Base-by-base conservation (phyloP, 2,797 vertebrate species). In the Leptodactylus fallax region DNA sequence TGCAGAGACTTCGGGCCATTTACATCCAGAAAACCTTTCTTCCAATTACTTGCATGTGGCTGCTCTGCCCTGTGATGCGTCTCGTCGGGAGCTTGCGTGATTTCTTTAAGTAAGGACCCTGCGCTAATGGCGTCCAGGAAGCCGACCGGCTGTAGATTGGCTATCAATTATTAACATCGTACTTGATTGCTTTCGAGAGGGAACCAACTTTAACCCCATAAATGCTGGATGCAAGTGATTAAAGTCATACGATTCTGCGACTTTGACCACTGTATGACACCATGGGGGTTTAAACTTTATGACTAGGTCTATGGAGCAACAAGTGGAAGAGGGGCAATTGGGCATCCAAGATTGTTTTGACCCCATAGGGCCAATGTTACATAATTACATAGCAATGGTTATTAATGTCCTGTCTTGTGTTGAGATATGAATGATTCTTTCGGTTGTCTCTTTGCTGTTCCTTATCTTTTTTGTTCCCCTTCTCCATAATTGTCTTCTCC, bases 111-210 rank as follows among this genome's bases (percentile, higher is more conserved):
- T 63, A 74, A 49, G 63, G 23, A 53, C 65, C 36, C 69, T 1
- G 56, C 69, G 11, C 69, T 81, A 87, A 87, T 87, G 85, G 85
- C 36, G 67, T 45, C 17, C 85, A 81, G 79, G 79, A 76, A 81
- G 56, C 78, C 23, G 78, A 17, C 23, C 61, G 13, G 27, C 76
- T 69, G 85, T 19, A 80, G 25, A 86, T 80, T 72, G 85, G 11
- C 7, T 71, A 81, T 87, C 85, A 87, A 87, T 87, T 87, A 87
- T 87, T 87, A 81, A 87, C 53, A 81, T 60, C 55, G 21, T 23
- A 51, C 65, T 47, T 76, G 21, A 81, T 60, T 61, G 85, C 72
- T 81, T 74, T 76, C 14, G 27, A 69, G 13, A 25, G 85, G 51
- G 81, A 51, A 45, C 53, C 25, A 12, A 10, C 14, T 36, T 25